Conservation (phyloP, 2,113 vertebrate species). For the Microtus oregoni region DNA sequence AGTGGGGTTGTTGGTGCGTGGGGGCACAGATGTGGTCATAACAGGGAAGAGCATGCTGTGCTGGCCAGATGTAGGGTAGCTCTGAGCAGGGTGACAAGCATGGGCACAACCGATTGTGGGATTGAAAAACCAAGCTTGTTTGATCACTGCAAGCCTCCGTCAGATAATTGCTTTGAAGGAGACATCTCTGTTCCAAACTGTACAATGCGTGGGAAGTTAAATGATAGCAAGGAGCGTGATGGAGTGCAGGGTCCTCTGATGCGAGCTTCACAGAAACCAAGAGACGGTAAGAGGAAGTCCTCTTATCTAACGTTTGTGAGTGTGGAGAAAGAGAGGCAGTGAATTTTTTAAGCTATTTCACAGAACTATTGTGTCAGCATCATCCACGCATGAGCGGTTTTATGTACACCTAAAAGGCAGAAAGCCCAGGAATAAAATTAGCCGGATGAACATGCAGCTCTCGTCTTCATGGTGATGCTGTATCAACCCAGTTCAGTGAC, state of each 20-base stretch:
- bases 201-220: neutral
- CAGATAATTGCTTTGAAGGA: conserved; percentile 22
- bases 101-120: neutral
- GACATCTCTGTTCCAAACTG: neutral
- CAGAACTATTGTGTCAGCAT: conserved; percentile 48
- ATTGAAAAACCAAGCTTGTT: conserved; percentile 3
- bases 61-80: neutral
- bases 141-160: neutral
- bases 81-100: neutral
- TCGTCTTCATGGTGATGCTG: conserved; percentile 42
- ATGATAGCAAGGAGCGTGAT: neutral
- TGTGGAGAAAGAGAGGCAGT: conserved; percentile 37
- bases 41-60: neutral
- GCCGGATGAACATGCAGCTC: conserved; percentile 35
- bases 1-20: neutral
- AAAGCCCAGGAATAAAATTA: conserved; percentile 63
- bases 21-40: neutral
- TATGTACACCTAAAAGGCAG: conserved; percentile 44
- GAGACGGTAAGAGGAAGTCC: conserved; percentile 22
- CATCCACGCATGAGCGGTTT: conserved; percentile 26
- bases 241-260: neutral
- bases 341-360: conserved; percentile 36
- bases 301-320: neutral
- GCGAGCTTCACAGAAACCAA: conserved; percentile 21
- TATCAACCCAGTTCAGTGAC: conserved; percentile 51